Evolutionary conservation across 2,113 vertebrate genomes (phyloP).

Genomic region (Tursiops truncatus): DNA sequence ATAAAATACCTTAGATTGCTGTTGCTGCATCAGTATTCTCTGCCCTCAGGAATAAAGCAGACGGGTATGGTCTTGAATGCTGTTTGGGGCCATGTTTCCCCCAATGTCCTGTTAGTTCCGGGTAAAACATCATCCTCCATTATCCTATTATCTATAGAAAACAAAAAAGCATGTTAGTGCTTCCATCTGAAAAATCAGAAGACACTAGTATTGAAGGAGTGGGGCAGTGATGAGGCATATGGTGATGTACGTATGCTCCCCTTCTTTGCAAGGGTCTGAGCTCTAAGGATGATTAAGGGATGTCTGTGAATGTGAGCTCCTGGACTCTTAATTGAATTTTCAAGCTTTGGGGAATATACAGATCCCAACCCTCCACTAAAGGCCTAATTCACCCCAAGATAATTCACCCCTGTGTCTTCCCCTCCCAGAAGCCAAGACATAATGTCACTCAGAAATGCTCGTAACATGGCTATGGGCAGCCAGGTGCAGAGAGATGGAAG

Average conservation of each 20-base stretch:
- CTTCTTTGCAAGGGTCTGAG: background rate
- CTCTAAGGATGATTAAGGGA: background rate
- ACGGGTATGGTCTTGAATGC: background rate
- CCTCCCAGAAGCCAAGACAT: background rate
- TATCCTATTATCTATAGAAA: background rate
- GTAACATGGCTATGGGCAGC: background rate
- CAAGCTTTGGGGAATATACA: background rate
- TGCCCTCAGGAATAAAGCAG: background rate
- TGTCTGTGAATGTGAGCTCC: background rate
- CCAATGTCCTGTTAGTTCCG: background rate
- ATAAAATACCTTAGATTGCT: background rate
- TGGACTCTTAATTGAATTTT: background rate
- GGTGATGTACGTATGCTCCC: too few species aligned
- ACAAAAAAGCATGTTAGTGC: background rate
- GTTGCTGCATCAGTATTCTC: background rate
- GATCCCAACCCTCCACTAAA: background rate
- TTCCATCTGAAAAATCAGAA: background rate
- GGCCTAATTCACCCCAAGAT: background rate
- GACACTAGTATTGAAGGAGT: background rate
- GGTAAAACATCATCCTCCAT: background rate
- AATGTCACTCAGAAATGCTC: background rate
- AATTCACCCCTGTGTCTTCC: background rate
- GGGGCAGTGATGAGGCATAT: background rate
- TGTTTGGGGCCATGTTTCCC: background rate
- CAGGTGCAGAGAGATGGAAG: background rate